These are phyloP conservation scores for Chironomus riparius DNA, from an alignment of 2,888 invertebrate genomes.

Conservation along the genomic window DNA sequence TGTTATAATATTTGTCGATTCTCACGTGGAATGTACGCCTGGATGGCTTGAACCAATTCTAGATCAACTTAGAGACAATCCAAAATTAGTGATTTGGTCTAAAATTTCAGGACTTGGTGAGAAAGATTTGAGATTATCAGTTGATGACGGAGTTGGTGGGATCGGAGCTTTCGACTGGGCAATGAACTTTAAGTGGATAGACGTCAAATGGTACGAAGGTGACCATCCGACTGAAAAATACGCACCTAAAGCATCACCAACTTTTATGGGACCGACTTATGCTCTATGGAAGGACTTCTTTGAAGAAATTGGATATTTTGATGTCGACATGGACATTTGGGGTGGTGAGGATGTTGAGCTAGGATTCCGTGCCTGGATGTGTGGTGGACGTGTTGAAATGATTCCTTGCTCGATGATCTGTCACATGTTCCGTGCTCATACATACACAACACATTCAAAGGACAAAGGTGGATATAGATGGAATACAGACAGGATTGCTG, in stretches of 20 bases:
- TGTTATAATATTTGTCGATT: background rate
- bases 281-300: background rate
- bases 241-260: background rate
- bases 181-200: background rate
- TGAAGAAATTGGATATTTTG: background rate
- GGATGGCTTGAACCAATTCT: background rate
- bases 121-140: background rate
- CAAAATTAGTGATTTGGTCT: background rate
- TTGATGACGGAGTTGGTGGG: background rate
- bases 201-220: background rate
- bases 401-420: background rate
- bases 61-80: background rate
- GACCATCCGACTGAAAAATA: background rate
- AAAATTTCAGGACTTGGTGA: background rate
- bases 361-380: background rate
- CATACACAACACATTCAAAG: background rate
- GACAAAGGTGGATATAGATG: slow-evolving; percentile 1
- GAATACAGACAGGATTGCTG: background rate
- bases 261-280: background rate
- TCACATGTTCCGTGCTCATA: background rate
- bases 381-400: background rate
- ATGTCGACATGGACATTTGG: background rate
- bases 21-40: background rate
- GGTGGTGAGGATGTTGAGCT: background rate
- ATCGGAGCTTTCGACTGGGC: background rate